Evolutionary conservation across 2,113 vertebrate genomes (phyloP).

Genomic region (Noctilio leporinus): DNA sequence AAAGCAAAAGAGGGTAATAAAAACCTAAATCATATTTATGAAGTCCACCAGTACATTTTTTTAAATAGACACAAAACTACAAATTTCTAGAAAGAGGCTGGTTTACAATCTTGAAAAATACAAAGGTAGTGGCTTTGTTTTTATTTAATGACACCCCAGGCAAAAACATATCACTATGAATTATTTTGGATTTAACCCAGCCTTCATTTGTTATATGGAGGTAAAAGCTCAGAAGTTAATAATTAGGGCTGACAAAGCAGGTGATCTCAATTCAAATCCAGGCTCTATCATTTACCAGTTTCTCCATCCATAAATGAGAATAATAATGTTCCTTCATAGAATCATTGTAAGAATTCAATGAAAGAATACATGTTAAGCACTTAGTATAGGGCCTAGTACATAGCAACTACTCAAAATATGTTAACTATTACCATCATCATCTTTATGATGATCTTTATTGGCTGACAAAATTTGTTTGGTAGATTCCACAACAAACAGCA

Average conservation of each 20-base stretch:
- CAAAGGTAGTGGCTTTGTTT: neutral
- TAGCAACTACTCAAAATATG: neutral
- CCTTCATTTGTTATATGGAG: neutral
- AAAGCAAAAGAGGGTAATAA: conserved; percentile 6
- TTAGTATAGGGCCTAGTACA: neutral
- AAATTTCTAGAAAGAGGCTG: neutral
- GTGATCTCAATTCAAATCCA: neutral
- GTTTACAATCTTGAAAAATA: neutral
- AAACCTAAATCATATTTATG: conserved; percentile 9
- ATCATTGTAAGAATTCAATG: neutral
- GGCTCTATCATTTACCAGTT: neutral
- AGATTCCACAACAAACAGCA: neutral
- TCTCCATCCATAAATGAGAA: neutral
- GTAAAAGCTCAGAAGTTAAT: neutral
- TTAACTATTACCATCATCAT: neutral
- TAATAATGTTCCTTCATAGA: neutral
- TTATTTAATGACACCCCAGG: neutral
- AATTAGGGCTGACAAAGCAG: neutral
- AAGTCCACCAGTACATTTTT: neutral
- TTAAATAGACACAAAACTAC: neutral
- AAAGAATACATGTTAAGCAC: neutral
- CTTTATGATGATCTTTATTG: neutral
- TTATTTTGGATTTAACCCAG: neutral
- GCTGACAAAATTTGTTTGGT: neutral
- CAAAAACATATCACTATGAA: neutral